phyloP scores from a whole-genome alignment of 2,113 vertebrate species.

The Canis aureus region DNA sequence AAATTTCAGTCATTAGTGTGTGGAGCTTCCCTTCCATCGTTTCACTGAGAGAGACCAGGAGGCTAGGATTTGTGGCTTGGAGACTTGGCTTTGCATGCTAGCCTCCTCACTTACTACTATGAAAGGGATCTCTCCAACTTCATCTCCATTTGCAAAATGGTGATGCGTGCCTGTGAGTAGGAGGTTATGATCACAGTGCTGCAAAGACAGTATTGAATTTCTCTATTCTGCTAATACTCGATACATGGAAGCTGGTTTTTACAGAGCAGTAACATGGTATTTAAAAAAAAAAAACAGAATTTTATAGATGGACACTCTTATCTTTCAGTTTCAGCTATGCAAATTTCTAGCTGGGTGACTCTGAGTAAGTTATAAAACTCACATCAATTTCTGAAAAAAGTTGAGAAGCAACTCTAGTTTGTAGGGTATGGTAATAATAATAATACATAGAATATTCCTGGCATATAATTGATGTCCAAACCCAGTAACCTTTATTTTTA shows the following conservation, averaged over 20 bases:
- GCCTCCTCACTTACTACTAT: background rate
- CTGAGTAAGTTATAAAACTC: background rate
- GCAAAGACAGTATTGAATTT: background rate
- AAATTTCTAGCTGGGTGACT: background rate
- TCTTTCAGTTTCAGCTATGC: background rate
- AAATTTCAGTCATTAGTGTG: background rate
- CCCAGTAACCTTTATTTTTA: background rate
- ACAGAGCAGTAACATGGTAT: background rate
- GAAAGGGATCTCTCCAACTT: background rate
- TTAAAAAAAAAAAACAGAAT: background rate
- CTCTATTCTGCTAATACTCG: background rate
- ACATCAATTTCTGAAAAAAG: slow-evolving; percentile 42
- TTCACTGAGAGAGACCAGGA: background rate
- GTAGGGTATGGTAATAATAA: background rate
- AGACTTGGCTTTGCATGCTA: background rate
- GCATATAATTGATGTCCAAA: background rate
- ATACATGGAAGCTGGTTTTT: background rate
- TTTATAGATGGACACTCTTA: background rate
- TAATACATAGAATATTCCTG: background rate
- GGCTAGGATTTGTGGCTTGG: background rate
- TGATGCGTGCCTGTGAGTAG: background rate
- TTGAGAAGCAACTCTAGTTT: background rate
- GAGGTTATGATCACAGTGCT: background rate
- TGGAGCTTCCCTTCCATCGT: background rate
- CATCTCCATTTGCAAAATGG: background rate